Base-by-base conservation (phyloP, 2,797 vertebrate genomes). In the Psittacula derbiana region DNA sequence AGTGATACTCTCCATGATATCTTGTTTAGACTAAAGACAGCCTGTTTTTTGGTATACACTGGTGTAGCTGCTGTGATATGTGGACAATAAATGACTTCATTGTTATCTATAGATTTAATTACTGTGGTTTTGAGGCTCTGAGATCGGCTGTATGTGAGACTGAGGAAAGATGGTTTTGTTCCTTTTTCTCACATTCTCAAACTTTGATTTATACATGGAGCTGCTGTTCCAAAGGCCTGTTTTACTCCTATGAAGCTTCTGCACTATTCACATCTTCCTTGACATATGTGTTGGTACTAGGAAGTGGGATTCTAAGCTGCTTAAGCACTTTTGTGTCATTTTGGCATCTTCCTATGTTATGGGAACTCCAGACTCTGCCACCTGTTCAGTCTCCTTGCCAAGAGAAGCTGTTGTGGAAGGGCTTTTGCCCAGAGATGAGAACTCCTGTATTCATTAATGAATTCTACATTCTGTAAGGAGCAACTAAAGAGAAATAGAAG, bases 361-460 rank as follows among this genome's bases (percentile, higher is more conserved):
- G 93, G 89, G 85, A 96, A 90, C 89, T 93, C 79, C 85, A 96
- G 82, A 92, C 85, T 97, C 47, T 71, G 53, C 93, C 93, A 92
- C 93, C 95, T 95, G 93, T 88, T 95, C 62, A 62, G 30, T 72
- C 25, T 76, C 55, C 53, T 74, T 96, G 93, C 92, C 91, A 94
- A 91, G 79, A 88, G 92, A 86, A 71, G 79, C 85, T 90, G 81
- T 72, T 91, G 28, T 92, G 60, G 73, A 95, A 92, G 84, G 65
- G 65, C 75, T 95, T 92, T 87, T 91, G 87, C 93, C 64, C 64
- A 58, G 91, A 70, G 46, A 92, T 89, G 84, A 95, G 33, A 83
- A 71, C 75, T 91, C 11, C 52, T 82, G 52, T 74, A 18, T 92
- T 94, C 75, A 91, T 95, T 96, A 96, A 90, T 86, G 75, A 85